Base-by-base conservation (phyloP, 2,113 vertebrate genomes). In the Seriola dumerili region DNA sequence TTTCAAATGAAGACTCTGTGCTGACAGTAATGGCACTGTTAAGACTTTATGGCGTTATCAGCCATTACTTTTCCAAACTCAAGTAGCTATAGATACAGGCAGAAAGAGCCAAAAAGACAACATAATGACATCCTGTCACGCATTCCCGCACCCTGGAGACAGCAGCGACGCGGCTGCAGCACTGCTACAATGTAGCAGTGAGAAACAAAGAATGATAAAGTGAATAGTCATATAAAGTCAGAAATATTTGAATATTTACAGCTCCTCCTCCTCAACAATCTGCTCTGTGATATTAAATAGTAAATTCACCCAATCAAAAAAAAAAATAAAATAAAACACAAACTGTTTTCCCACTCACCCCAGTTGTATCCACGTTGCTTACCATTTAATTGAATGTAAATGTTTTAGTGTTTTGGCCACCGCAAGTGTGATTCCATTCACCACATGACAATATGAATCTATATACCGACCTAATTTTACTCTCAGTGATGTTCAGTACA, bases 121-220 rank as follows among this genome's bases (percentile, higher is more conserved):
- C 19, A 12, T 85, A 82, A 85, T 85, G 69, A 77, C 75, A 73
- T 62, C 81, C 66, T 84, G 78, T 72, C 84, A 78, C 48, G 11
- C 6, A 71, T 64, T 40, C 25, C 40, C 40, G 62, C 70, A 38
- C 32, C 32, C 62, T 4, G 66, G 16, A 76, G 79, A 80, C 63
- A 76, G 50, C 61, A 73, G 69, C 64, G 44, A 76, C 7, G 9
- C 40, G 9, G 40, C 8, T 8, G 10, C 40, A 42, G 11, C 8
- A 8, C 40, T 42, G 46, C 42, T 67, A 72, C 38, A 67, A 48
- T 61, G 12, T n/a, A 38, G 40, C 50, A 29, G 29, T 50, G 64
- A 71, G 25, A 48, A 63, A 76, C 62, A 80, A 68, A 62, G 74
- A 58, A 32, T 13, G 44, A 65, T 52, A 52, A 58, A 32, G 62